Conservation (phyloP, 2,888 invertebrate species). For the Ichneumon xanthorius region DNA sequence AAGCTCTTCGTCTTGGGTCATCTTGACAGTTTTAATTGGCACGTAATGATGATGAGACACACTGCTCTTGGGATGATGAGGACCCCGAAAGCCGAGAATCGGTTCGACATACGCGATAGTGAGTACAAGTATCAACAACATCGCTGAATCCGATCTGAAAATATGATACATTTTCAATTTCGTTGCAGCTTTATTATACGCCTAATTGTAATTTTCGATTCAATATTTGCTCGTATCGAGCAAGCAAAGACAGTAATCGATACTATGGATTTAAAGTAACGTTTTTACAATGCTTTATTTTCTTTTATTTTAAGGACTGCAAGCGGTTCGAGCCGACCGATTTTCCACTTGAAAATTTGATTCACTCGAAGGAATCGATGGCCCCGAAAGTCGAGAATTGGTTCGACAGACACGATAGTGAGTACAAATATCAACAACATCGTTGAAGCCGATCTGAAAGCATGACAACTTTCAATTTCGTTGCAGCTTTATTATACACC, state of each 20-base stretch:
- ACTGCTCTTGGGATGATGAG: constrained; percentile 88
- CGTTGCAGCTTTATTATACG: not conserved
- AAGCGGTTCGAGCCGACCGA: not conserved
- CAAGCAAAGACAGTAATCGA: not conserved
- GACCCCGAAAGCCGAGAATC: constrained; percentile 86
- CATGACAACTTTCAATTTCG: not conserved
- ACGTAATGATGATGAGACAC: constrained; percentile 87
- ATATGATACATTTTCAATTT: not conserved
- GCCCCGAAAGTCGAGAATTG: constrained; percentile 85
- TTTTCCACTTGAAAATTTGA: constrained; percentile 14
- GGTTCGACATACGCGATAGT: constrained; percentile 69
- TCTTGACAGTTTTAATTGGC: constrained; percentile 86
- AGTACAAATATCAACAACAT: constrained; percentile 72
- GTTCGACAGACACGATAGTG: constrained; percentile 68
- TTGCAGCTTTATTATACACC: not conserved
- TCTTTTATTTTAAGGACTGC: not conserved
- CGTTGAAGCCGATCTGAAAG: constrained; percentile 41
- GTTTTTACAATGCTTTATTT: not conserved
- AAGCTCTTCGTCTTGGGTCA: constrained; percentile 90
- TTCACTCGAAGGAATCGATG: constrained; percentile 84
- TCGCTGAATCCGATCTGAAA: constrained; percentile 51
- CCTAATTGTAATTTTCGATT: not conserved
- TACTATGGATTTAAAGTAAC: not conserved
- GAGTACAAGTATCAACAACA: constrained; percentile 71
- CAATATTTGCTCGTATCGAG: not conserved